Evolutionary conservation across 2,888 invertebrate genomes (phyloP).

Genomic region (Amphipyra tragopoginis): DNA sequence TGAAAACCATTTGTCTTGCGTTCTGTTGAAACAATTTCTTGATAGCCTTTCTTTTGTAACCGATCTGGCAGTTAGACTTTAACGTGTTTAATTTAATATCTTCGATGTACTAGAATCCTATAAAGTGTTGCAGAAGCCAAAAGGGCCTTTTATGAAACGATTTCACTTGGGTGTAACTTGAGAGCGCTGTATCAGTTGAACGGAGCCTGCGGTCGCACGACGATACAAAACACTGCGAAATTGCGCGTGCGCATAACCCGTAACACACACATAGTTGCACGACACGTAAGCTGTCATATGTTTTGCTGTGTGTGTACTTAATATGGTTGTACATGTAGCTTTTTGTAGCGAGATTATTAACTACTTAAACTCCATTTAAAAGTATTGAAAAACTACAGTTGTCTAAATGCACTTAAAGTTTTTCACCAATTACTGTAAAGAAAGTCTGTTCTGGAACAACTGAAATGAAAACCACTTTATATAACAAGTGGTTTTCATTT

Average conservation of each 20-base stretch:
- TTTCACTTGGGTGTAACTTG: constrained; percentile 75
- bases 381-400: not conserved
- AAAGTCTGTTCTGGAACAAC: not conserved
- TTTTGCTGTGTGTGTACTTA: constrained; percentile 31
- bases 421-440: not conserved
- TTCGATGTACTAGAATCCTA: constrained; percentile 40
- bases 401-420: not conserved
- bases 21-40: too few relatives aligned
- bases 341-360: constrained; percentile 28
- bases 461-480: not conserved
- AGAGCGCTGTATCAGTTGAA: constrained; percentile 68
- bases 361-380: constrained; percentile 7
- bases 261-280: constrained; percentile 62
- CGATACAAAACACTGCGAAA: constrained; percentile 77
- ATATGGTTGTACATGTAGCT: constrained; percentile 20
- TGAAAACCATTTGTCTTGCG: too few relatives aligned
- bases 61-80: too few relatives aligned
- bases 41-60: too few relatives aligned
- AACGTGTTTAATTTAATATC: too few relatives aligned
- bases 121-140: constrained; percentile 68
- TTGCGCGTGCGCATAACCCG: constrained; percentile 72
- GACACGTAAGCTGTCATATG: constrained; percentile 35
- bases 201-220: constrained; percentile 77
- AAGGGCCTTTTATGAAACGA: constrained; percentile 72
- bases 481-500: too few relatives aligned